Evolutionary conservation across 2,888 invertebrate species (phyloP), one percentile per base, ranked within the genome.

Genomic region (Chalcosyrphus nemorum): DNA sequence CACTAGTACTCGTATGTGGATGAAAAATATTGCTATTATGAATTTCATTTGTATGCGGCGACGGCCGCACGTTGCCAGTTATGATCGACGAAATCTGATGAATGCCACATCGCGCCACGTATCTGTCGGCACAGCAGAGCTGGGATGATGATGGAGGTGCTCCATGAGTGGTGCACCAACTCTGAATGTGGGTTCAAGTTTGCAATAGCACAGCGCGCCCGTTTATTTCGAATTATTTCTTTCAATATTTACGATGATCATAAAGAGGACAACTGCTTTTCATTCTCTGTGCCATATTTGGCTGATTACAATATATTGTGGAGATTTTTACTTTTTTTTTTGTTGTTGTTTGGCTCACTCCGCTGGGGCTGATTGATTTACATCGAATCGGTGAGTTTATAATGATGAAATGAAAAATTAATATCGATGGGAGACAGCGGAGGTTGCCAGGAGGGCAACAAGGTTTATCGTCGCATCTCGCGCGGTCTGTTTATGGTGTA

Each of bases 371-470:
- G 84, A 84, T 84, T 84, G 84, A 84, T 84, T 84, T 84, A 84
- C 84, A 84, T 84, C 84, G 70, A 84, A 75, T 80, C 84, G 84
- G 56, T 80, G 84, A 84, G 84, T 84, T 84, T 84, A 84, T 84
- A 84, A 84, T 84, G 84, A 84, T 80, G 84, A 84, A 80, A 84
- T 84, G 84, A 84, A 84, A 84, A 84, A 84, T 84, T 84, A 84
- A 78, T 82, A 82, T 82, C 72, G 50, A 78, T 56, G 21, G 68
- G 68, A 35, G 24, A 52, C 9, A 35, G 6, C 11, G n/a, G 5
- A 24, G 13, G 32, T 29, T 9, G 43, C n/a, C n/a, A n/a, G 21
- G 54, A 63, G 35, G 56, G 71, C 52, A 68, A 24, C 70, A 63
- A 72, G 61, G 78, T 78, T 80, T 84, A 74, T 80, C 80, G 57